Percentiles rank a stretch among this genome's conserved stretches.
Evolutionary conservation across 2,113 vertebrate genomes (phyloP).

Genomic region (Tachuris rubrigastra): DNA sequence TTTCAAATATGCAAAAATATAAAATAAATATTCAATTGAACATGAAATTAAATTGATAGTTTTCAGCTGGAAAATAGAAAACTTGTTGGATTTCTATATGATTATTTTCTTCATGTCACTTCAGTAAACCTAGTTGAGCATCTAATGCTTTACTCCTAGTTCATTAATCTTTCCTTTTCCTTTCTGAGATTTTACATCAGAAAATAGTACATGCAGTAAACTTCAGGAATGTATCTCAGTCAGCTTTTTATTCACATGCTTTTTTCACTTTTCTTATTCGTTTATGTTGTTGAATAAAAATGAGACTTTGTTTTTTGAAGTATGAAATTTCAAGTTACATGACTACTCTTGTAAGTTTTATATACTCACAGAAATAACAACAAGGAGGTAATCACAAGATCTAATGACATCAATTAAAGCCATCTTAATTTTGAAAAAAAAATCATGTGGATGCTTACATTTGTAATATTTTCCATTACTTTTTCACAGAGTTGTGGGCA

Average conservation of each 20-base stretch:
- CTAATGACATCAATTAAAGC: neutral
- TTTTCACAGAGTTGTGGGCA: constrained; percentile 46
- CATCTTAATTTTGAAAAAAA: neutral
- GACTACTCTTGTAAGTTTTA: neutral
- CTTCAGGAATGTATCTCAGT: constrained; percentile 13
- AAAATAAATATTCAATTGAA: neutral
- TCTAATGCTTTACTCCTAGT: neutral
- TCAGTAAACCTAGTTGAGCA: neutral
- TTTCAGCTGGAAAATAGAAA: neutral
- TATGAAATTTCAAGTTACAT: neutral
- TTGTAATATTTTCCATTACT: constrained; percentile 51
- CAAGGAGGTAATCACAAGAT: neutral
- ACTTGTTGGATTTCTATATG: neutral
- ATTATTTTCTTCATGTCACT: constrained; percentile 2
- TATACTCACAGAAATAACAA: neutral
- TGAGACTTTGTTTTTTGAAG: neutral
- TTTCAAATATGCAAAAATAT: neutral
- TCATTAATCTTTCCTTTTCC: constrained; percentile 44
- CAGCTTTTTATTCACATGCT: neutral
- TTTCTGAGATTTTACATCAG: constrained; percentile 37
- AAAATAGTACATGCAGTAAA: neutral
- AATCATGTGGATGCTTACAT: neutral
- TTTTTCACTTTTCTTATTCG: neutral
- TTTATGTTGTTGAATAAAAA: neutral
- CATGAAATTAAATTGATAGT: neutral